phyloP scores from a whole-genome alignment of 2,797 vertebrate genomes.

The Macropus fuliginosus region DNA sequence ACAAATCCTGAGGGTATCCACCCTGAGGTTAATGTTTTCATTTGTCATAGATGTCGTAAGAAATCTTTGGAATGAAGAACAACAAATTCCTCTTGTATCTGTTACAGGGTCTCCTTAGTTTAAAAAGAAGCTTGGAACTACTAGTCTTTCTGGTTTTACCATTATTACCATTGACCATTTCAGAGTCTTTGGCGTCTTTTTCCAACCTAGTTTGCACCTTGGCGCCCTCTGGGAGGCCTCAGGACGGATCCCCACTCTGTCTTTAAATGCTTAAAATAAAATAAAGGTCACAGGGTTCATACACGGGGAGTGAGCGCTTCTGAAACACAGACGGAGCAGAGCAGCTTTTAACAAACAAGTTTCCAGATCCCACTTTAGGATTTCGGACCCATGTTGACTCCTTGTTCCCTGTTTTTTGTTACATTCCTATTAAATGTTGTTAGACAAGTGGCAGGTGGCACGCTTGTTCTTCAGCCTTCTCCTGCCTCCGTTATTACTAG shows the following conservation, averaged over 20 bases:
- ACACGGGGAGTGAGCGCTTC: neutral
- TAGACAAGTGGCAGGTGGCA: neutral
- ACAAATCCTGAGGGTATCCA: neutral
- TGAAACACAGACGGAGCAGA: neutral
- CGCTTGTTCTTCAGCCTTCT: neutral
- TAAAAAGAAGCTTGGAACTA: slow-evolving; percentile 1
- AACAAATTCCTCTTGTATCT: neutral
- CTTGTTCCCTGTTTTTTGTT: neutral
- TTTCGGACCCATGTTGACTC: neutral
- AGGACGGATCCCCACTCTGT: neutral
- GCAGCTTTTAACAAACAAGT: neutral
- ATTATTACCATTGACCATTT: neutral
- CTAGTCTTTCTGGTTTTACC: neutral
- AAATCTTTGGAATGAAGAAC: neutral
- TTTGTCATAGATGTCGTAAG: neutral
- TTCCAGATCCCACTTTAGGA: neutral
- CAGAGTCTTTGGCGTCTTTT: neutral
- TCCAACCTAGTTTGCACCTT: neutral
- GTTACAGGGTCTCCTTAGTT: neutral
- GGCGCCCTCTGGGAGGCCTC: neutral
- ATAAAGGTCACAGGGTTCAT: neutral
- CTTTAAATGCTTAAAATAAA: neutral
- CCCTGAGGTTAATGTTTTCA: neutral
- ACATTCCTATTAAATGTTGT: neutral
- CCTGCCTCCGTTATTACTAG: neutral